phyloP scores from a whole-genome alignment of 1,140 invertebrate genomes.

The Ephestia elutella region DNA sequence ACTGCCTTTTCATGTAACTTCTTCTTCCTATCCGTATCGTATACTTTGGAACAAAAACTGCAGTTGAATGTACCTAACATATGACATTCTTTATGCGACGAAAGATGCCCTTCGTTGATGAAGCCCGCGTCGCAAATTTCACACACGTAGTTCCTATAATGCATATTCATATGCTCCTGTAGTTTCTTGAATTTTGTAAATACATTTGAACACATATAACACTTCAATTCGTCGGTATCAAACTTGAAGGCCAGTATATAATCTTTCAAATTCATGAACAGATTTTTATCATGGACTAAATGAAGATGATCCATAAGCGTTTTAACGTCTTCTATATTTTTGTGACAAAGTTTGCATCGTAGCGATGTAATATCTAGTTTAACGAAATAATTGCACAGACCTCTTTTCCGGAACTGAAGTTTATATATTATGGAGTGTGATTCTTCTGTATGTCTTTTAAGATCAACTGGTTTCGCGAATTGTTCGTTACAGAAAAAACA shows the following conservation, averaged over 20 bases:
- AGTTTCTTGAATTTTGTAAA: slow-evolving; percentile 27
- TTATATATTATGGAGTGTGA: slow-evolving; percentile 19
- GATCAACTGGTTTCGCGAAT: slow-evolving; percentile 23
- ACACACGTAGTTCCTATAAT: slow-evolving; percentile 45
- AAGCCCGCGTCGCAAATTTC: slow-evolving; percentile 41
- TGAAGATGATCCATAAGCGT: slow-evolving; percentile 31
- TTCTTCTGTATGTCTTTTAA: slow-evolving; percentile 34
- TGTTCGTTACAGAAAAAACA: slow-evolving; percentile 36
- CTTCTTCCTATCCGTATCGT: slow-evolving; percentile 25
- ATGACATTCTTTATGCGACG: slow-evolving; percentile 24
- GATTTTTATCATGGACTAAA: slow-evolving; percentile 24
- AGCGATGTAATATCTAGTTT: slow-evolving; percentile 49
- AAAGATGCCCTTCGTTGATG: slow-evolving; percentile 25
- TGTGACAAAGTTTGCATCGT: slow-evolving; percentile 37
- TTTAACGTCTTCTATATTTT: slow-evolving; percentile 21
- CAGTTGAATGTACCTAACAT: slow-evolving; percentile 29
- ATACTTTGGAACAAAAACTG: slow-evolving; percentile 28
- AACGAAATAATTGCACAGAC: slow-evolving; percentile 24
- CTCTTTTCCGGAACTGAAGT: slow-evolving; percentile 29
- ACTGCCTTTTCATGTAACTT: slow-evolving; percentile 28
- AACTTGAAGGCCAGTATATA: slow-evolving; percentile 46
- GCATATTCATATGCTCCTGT: slow-evolving; percentile 45
- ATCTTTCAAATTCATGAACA: slow-evolving; percentile 34
- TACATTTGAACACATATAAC: slow-evolving; percentile 18
- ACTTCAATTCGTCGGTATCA: slow-evolving; percentile 21